Percentiles rank a stretch among this genome's conserved stretches.
These are phyloP conservation scores for Antechinus flavipes DNA, from an alignment of 2,113 vertebrate genomes.

Conservation along the genomic window DNA sequence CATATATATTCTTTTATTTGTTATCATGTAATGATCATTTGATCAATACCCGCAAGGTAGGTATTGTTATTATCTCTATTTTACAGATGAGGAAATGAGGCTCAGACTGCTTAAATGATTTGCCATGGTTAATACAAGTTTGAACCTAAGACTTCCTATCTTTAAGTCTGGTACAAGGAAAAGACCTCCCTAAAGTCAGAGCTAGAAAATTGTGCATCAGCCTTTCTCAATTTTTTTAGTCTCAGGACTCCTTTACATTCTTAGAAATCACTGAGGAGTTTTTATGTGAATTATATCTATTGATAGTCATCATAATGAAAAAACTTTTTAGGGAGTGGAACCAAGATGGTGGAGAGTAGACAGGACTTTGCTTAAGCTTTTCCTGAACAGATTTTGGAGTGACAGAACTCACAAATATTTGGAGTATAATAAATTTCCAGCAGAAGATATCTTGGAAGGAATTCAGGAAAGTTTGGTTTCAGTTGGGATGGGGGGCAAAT, in stretches of 20 bases:
- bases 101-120: neutral
- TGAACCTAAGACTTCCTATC: neutral
- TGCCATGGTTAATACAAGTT: neutral
- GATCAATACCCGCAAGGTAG: neutral
- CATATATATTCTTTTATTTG: neutral
- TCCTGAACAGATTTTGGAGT: neutral
- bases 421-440: too few species aligned
- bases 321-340: neutral
- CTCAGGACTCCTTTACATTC: neutral
- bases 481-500: too few species aligned
- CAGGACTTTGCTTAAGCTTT: neutral
- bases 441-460: too few species aligned
- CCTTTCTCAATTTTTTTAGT: neutral
- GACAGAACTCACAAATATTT: too few species aligned
- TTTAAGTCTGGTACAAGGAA: neutral
- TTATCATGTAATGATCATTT: neutral
- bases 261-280: neutral
- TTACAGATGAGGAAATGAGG: neutral
- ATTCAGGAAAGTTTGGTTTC: too few species aligned
- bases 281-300: neutral
- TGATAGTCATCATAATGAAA: neutral
- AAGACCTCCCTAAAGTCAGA: neutral
- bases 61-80: neutral
- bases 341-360: too few species aligned
- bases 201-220: neutral